These are phyloP conservation scores for Drosophila oshimai DNA, from an alignment of 1,140 invertebrate genomes.

Conservation along the genomic window DNA sequence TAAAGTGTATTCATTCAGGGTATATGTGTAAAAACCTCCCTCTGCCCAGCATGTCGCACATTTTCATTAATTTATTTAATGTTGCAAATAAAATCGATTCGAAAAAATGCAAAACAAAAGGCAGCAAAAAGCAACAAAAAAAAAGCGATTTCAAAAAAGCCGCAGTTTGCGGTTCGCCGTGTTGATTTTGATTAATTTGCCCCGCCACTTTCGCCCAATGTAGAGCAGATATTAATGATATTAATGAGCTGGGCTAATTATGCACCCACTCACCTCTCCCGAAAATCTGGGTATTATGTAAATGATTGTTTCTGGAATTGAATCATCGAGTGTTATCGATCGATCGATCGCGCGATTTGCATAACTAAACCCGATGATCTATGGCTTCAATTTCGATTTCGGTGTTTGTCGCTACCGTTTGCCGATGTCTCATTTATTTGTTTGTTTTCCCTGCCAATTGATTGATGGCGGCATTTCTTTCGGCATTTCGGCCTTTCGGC, in stretches of 20 bases:
- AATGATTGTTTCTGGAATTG: conserved; percentile 7
- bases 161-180: conserved; percentile 16
- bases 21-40: conserved; percentile 5
- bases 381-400: conserved; percentile 12
- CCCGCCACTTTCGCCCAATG: conserved; percentile 35
- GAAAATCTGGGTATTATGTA: conserved; percentile 10
- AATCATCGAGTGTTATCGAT: conserved; percentile 39
- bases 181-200: conserved; percentile 47
- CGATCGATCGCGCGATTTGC: conserved; percentile 44
- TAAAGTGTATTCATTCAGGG: neutral
- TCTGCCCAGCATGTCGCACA: conserved; percentile 55
- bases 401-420: conserved; percentile 66
- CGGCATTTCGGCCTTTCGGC: no score
- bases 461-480: conserved; percentile 62
- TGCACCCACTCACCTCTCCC: conserved; percentile 3
- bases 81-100: conserved; percentile 20
- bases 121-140: neutral
- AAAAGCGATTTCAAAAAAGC: conserved; percentile 54
- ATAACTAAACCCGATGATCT: conserved; percentile 46
- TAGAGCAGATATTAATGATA: conserved; percentile 22
- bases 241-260: conserved; percentile 42
- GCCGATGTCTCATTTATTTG: conserved; percentile 38
- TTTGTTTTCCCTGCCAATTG: conserved; percentile 47
- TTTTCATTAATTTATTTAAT: conserved; percentile 66
- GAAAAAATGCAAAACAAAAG: conserved; percentile 6